Conservation (phyloP, 2,113 vertebrate genomes). For the Kryptolebias marmoratus region DNA sequence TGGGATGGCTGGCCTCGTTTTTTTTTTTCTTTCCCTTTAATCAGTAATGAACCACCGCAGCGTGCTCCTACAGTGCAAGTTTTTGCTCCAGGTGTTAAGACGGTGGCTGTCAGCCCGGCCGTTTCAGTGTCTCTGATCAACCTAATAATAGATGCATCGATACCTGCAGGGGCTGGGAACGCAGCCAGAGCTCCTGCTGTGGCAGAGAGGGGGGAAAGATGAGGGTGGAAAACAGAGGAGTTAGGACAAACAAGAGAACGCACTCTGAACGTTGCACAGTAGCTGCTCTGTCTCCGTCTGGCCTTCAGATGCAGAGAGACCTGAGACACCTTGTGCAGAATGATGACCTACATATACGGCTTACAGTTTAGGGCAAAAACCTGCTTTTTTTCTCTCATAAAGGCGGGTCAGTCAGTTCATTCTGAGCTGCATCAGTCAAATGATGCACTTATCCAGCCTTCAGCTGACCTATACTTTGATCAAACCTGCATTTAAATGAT, state of each 20-base stretch:
- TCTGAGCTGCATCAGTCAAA: not conserved
- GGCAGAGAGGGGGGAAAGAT: not conserved
- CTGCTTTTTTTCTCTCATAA: not conserved
- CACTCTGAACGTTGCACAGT: slow-evolving; percentile 53
- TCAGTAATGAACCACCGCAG: slow-evolving; percentile 44
- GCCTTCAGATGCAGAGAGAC: slow-evolving; percentile 2
- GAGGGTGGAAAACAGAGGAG: slow-evolving; percentile 5
- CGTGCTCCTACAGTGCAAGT: slow-evolving; percentile 32
- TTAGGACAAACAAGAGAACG: slow-evolving; percentile 40
- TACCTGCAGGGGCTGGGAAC: slow-evolving; percentile 64
- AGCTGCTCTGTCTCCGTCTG: slow-evolving; percentile 36
- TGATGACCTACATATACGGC: slow-evolving; percentile 55
- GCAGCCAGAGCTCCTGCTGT: slow-evolving; percentile 43
- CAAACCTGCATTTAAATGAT: too few relatives aligned
- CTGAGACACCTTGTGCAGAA: slow-evolving; percentile 27
- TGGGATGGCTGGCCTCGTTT: slow-evolving; percentile 59
- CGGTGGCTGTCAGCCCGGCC: slow-evolving; percentile 46
- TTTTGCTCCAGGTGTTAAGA: slow-evolving; percentile 45
- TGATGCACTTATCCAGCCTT: too few relatives aligned
- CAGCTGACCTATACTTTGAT: too few relatives aligned
- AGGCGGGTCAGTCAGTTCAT: slow-evolving; percentile 25
- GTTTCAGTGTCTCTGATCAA: slow-evolving; percentile 65
- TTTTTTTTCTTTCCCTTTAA: slow-evolving; percentile 47
- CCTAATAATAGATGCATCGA: slow-evolving; percentile 78
- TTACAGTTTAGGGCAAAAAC: slow-evolving; percentile 1